These are phyloP conservation scores for Parascotia fuliginaria DNA, from an alignment of 2,888 invertebrate genomes.

Conservation along the genomic window DNA sequence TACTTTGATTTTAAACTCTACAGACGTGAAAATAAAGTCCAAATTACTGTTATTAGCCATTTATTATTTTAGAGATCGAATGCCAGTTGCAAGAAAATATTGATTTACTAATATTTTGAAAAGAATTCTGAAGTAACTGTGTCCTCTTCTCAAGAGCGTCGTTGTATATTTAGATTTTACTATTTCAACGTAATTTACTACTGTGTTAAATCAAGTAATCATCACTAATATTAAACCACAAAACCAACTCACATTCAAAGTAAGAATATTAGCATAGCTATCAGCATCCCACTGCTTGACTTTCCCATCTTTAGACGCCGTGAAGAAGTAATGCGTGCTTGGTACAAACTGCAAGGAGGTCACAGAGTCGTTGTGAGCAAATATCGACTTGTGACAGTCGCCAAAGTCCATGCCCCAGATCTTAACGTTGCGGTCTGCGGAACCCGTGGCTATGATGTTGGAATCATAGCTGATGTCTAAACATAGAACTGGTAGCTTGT, in stretches of 20 bases:
- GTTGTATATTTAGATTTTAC: too few species aligned
- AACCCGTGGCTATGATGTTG: constrained; percentile 95
- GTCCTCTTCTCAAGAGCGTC: too few species aligned
- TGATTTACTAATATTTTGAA: too few species aligned
- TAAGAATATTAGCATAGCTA: constrained; percentile 95
- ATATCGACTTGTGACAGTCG: constrained; percentile 98
- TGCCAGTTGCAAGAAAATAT: too few species aligned
- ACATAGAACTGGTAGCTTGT: constrained; percentile 96
- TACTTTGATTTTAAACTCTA: too few species aligned
- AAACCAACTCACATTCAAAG: constrained; percentile 89
- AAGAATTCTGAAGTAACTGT: too few species aligned
- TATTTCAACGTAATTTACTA: too few species aligned
- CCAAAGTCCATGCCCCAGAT: constrained; percentile 99
- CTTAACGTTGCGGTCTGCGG: constrained; percentile 97
- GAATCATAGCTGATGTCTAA: constrained; percentile 97
- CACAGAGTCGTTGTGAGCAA: constrained; percentile 98
- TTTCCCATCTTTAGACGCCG: constrained; percentile 96
- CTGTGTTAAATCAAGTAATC: background rate
- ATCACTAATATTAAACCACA: background rate
- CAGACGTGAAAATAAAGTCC: too few species aligned
- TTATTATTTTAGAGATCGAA: too few species aligned
- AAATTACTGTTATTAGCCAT: too few species aligned
- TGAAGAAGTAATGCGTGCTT: constrained; percentile 96
- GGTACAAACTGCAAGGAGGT: constrained; percentile 95
- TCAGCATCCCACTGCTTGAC: constrained; percentile 99